Evolutionary conservation across 2,113 vertebrate species (phyloP), one percentile per base, ranked within the genome.

Genomic region (Chlamydotis undulata): DNA sequence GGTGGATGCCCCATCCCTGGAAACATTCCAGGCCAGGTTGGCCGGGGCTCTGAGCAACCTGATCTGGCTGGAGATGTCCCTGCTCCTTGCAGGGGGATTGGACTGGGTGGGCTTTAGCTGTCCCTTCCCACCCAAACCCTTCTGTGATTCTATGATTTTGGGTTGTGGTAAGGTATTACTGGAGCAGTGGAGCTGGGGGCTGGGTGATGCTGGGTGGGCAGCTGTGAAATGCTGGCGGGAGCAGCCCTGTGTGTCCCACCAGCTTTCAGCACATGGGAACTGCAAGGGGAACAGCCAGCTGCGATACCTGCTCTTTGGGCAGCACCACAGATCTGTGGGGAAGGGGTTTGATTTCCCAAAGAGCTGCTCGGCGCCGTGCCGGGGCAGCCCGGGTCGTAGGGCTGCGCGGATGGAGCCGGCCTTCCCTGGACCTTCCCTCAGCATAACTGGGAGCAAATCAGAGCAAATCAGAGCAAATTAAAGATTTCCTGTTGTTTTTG

Each of bases 321-420:
- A 69, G 64, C 45, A 8, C 70, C 9, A 4, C 23, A 50, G 67
- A 28, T 53, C 37, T 70, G 23, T 3, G 14, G 74, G 79, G 63
- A 61, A 79, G 28, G 74, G 57, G 4, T 87, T 67, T 24, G 56
- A 24, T 47, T 78, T 93, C 87, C 68, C 25, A 6, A n/a, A 69
- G 31, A 0, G 0, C 57, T 64, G 23, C 89, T 88, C 0, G 3
- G 55, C 0, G 0, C 74, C 1, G 0, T 25, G 53, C 33, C 8
- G 19, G 53, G 37, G 9, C 45, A 59, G 64, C 23, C 28, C 0
- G 2, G 67, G 35, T 73, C 5, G 3, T 14, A 37, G 29, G 25
- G 26, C 50, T 70, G 45, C 4, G 7, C 3, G 2, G 53, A 49
- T 53, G 52, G 37, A 60, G 22, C 29, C 35, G 14, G 12, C 69